phyloP scores from a whole-genome alignment of 2,113 vertebrate genomes.

The Chloebia gouldiae region DNA sequence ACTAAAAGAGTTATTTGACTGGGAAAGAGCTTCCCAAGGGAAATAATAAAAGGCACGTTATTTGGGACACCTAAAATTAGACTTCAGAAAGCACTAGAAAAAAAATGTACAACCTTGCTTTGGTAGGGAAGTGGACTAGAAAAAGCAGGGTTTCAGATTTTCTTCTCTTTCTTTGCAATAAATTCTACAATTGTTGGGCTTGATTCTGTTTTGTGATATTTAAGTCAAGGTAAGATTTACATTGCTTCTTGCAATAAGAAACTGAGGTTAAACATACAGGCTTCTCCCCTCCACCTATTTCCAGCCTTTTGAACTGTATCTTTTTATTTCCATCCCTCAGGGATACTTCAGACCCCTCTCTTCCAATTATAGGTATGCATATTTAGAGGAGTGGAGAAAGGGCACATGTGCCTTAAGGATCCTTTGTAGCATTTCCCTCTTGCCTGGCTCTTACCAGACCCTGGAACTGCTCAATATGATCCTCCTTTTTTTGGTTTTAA shows the following conservation, averaged over 20 bases:
- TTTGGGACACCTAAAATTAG: constrained; percentile 65
- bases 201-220: neutral
- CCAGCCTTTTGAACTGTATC: neutral
- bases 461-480: neutral
- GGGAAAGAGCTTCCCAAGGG: constrained; percentile 12
- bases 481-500: neutral
- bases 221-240: neutral
- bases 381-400: neutral
- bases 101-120: constrained; percentile 19
- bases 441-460: neutral
- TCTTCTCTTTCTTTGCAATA: neutral
- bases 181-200: neutral
- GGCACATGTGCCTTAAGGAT: neutral
- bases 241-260: neutral
- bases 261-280: neutral
- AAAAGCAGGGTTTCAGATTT: neutral
- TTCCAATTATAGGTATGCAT: neutral
- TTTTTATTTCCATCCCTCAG: neutral
- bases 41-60: constrained; percentile 39
- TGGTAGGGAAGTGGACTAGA: neutral
- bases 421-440: neutral
- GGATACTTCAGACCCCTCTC: neutral
- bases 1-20: neutral
- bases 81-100: constrained; percentile 23
- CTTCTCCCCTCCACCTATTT: neutral